phyloP scores from a whole-genome alignment of 1,140 invertebrate species.

The Lordiphosa stackelbergi region DNA sequence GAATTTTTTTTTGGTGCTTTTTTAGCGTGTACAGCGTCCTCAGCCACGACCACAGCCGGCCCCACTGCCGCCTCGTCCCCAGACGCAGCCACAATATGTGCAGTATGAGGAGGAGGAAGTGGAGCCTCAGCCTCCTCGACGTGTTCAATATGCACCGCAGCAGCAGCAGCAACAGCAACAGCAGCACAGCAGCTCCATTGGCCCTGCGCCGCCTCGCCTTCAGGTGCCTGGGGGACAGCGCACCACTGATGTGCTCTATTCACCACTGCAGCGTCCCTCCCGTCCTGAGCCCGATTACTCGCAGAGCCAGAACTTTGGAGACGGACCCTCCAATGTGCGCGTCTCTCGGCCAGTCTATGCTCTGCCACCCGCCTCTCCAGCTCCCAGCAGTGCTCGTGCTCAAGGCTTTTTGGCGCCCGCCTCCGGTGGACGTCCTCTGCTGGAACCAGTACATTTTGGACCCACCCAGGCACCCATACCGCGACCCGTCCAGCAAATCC shows the following conservation, averaged over 20 bases:
- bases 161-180: constrained; percentile 51
- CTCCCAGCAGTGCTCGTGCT: constrained; percentile 63
- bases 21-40: constrained; percentile 50
- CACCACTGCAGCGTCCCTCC: constrained; percentile 61
- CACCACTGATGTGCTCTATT: constrained; percentile 72
- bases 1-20: not conserved
- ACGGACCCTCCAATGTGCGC: constrained; percentile 67
- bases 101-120: constrained; percentile 70
- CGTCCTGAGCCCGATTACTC: constrained; percentile 72
- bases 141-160: constrained; percentile 61
- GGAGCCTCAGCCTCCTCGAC: constrained; percentile 60
- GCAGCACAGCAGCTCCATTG: constrained; percentile 37
- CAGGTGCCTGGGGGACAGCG: constrained; percentile 75
- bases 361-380: constrained; percentile 59
- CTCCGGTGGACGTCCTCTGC: constrained; percentile 61
- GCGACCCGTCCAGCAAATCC: constrained; percentile 57
- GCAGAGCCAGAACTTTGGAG: constrained; percentile 66
- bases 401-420: constrained; percentile 68
- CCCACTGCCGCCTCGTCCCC: constrained; percentile 68
- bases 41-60: constrained; percentile 58
- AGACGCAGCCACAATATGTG: constrained; percentile 73
- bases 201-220: constrained; percentile 64
- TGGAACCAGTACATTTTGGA: constrained; percentile 64
- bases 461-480: constrained; percentile 43
- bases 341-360: constrained; percentile 75